Evolutionary conservation across 2,888 invertebrate species (phyloP), one percentile per base, ranked within the genome.

Genomic region (Ophion costatus): DNA sequence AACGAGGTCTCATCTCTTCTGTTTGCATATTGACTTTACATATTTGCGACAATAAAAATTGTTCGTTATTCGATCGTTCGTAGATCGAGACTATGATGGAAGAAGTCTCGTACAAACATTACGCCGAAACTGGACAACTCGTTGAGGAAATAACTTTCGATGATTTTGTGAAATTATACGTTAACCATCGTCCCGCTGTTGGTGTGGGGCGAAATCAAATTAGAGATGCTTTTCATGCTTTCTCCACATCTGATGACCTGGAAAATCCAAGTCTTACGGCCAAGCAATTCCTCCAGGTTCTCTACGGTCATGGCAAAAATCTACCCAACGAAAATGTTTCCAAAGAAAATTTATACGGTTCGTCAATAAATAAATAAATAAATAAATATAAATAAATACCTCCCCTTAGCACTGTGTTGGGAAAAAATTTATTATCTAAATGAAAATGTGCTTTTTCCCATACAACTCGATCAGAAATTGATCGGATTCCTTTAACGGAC

Each of bases 131-230:
- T 89, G 92, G 94, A 3, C 87, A 93, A 63, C 91, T 93, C 80
- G 93, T 94, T 2, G 93, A 94, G 0, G 95, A 95, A 86, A 94
- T 97, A 33, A 95, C 95, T 78, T 96, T 97, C 88, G 95, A 95
- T 29, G 96, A 96, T 85, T 96, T 96, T 86, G 95, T 96, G 0
- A 95, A 95, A 90, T 92, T 96, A 20, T 96, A 96, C 89, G 90
- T 96, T 69, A 96, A 96, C 91, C 96, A 96, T 90, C 95, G 96
- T 86, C 96, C 96, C 0, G 95, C 95, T 0, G 94, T 95, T 88
- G 95, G 95, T 0, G 94, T 95, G 85, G 94, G 93, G 22, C 91
- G 93, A 81, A 91, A 91, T 42, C 92, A 94, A 56, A 88, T 96
- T n/a, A 92, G 93, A 79, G 90, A 93, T 63, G 94, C 95, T 0